A percentile compares a stretch with the other conserved stretches of the same genome.
These are phyloP conservation scores for Trisateles emortualis DNA, from an alignment of 2,888 invertebrate genomes.

Conservation along the genomic window DNA sequence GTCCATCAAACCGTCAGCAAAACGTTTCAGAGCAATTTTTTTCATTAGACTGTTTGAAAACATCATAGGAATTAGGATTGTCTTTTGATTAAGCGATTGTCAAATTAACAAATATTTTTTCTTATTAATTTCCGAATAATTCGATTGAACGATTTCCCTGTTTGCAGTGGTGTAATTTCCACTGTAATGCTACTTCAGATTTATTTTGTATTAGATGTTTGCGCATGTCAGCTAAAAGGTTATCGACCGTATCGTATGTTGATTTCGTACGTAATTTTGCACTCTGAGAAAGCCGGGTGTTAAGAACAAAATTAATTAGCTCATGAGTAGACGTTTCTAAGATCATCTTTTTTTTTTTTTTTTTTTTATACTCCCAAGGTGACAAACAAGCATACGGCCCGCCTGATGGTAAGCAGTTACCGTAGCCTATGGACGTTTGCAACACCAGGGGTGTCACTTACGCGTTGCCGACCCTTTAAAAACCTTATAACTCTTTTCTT, in stretches of 20 bases:
- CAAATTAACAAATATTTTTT: conserved; percentile 1
- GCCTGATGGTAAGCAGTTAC: too few relatives aligned
- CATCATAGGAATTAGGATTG: conserved; percentile 19
- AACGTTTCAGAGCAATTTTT: neutral
- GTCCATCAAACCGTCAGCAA: neutral
- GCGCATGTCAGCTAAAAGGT: conserved; percentile 47
- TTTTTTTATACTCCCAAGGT: too few relatives aligned
- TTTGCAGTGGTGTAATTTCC: neutral
- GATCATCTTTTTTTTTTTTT: too few relatives aligned
- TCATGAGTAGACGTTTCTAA: neutral
- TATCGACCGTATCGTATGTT: neutral
- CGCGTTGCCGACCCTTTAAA: too few relatives aligned
- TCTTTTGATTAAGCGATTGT: neutral
- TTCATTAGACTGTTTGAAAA: conserved; percentile 22
- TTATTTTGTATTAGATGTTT: conserved; percentile 14
- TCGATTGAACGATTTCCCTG: neutral
- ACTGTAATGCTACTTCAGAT: conserved; percentile 32
- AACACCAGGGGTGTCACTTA: too few relatives aligned
- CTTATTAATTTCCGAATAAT: neutral
- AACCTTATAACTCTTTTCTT: too few relatives aligned
- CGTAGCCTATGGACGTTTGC: too few relatives aligned
- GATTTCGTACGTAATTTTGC: neutral
- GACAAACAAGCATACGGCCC: too few relatives aligned
- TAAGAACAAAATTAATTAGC: conserved; percentile 7
- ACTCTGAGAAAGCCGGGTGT: neutral